Percentiles rank a stretch among this genome's conserved stretches.
Evolutionary conservation across 2,797 vertebrate genomes (phyloP).

Genomic region (Galago senegalensis): DNA sequence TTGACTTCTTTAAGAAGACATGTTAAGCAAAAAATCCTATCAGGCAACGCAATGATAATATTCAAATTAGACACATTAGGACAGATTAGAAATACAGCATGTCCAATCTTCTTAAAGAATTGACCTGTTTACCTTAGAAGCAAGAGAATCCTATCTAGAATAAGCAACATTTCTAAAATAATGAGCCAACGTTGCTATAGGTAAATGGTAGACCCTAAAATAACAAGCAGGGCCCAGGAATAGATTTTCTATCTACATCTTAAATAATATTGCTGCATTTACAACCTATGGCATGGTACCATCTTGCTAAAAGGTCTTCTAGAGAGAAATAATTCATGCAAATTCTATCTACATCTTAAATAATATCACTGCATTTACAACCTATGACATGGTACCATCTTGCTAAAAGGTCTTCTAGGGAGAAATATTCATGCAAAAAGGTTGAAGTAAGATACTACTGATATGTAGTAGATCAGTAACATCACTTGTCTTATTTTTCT

Average conservation of each 20-base stretch:
- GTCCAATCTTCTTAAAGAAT: constrained; percentile 17
- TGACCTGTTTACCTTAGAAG: not conserved
- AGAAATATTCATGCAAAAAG: not conserved
- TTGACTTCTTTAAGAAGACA: not conserved
- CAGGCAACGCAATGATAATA: not conserved
- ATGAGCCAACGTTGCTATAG: not conserved
- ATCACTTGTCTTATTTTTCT: not conserved
- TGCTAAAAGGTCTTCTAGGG: not conserved
- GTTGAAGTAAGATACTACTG: not conserved
- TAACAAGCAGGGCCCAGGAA: not conserved
- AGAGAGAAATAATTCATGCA: not conserved
- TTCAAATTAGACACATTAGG: constrained; percentile 22
- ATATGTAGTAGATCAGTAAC: not conserved
- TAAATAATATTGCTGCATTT: constrained; percentile 5
- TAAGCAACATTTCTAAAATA: not conserved
- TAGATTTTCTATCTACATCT: not conserved
- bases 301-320: not conserved
- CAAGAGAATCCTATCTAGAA: not conserved
- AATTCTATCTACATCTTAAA: not conserved
- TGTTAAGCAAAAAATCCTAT: not conserved
- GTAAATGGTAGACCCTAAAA: not conserved
- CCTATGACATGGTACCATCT: not conserved
- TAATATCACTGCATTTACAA: constrained; percentile 13
- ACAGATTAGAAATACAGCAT: not conserved
- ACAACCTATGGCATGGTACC: not conserved